Evolutionary conservation across 2,113 vertebrate species (phyloP).

Genomic region (Nicator chloris): DNA sequence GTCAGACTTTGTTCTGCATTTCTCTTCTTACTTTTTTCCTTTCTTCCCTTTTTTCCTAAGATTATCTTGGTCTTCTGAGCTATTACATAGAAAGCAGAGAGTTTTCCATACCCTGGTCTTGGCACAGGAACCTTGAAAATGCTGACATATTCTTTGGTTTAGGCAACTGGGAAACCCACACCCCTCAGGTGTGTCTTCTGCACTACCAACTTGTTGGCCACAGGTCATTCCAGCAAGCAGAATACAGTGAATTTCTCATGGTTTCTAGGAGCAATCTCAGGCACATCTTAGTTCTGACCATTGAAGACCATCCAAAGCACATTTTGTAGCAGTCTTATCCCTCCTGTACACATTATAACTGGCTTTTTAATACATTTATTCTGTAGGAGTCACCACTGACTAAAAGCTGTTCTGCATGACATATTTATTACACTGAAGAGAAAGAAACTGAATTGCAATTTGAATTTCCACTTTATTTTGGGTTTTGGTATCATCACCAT

Average conservation of each 20-base stretch:
- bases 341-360: background rate
- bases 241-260: background rate
- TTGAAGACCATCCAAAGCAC: background rate
- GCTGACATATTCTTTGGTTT: background rate
- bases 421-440: background rate
- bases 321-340: background rate
- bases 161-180: background rate
- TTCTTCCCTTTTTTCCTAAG: background rate
- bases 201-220: background rate
- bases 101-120: background rate
- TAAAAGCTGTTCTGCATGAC: background rate
- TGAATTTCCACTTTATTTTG: background rate
- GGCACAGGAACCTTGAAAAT: background rate
- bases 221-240: background rate
- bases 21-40: background rate
- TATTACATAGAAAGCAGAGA: background rate
- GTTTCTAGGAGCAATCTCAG: background rate
- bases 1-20: background rate
- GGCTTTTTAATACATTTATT: background rate
- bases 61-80: background rate
- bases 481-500: background rate
- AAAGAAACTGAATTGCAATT: background rate
- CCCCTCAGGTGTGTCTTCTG: background rate
- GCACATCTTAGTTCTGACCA: background rate
- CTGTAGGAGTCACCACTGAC: background rate